Evolutionary conservation across 2,888 invertebrate genomes (phyloP).

Genomic region (Chaetoderma sp.): DNA sequence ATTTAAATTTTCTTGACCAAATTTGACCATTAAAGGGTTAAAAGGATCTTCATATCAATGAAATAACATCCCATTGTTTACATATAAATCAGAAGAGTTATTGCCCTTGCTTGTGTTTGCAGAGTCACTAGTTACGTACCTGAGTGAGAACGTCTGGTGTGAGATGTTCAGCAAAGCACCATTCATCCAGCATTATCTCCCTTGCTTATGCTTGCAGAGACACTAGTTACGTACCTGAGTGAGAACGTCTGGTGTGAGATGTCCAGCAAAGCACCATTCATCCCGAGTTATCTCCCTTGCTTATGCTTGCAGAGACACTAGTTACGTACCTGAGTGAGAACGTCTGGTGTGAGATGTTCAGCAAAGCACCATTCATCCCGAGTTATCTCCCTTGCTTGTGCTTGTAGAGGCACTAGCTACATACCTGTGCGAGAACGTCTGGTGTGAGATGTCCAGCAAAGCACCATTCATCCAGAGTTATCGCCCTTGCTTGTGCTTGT

Average conservation of each 20-base stretch:
- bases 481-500: no score
- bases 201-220: neutral
- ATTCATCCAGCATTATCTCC: constrained; percentile 65
- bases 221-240: constrained; percentile 53
- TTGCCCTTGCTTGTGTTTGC: no score
- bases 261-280: constrained; percentile 69
- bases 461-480: constrained; percentile 69
- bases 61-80: no score
- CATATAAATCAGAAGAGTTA: no score
- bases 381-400: constrained; percentile 49
- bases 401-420: neutral
- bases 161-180: constrained; percentile 68
- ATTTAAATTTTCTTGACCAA: no score
- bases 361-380: constrained; percentile 69
- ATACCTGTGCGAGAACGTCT: constrained; percentile 63
- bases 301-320: neutral
- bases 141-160: constrained; percentile 64
- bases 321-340: constrained; percentile 61
- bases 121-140: no score
- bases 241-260: constrained; percentile 62
- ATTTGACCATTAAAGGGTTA: no score
- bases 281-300: constrained; percentile 64
- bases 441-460: constrained; percentile 67
- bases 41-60: no score
- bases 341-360: constrained; percentile 64